Percentiles rank a stretch among this genome's conserved stretches.
Evolutionary conservation across 2,113 vertebrate genomes (phyloP).

Genomic region (Brachypteracias leptosomus): DNA sequence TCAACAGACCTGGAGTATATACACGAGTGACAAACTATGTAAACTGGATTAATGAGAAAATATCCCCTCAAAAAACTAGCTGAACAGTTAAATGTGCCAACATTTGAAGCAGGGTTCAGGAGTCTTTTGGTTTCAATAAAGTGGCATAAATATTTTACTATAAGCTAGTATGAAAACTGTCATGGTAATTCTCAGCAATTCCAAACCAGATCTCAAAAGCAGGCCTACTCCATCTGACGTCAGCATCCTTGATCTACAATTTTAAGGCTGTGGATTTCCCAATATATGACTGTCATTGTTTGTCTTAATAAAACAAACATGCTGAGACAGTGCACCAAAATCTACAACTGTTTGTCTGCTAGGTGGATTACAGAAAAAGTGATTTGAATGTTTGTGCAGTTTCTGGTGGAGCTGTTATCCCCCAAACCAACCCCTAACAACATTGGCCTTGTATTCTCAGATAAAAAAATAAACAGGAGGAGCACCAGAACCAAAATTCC

Average conservation of each 20-base stretch:
- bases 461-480: background rate
- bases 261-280: background rate
- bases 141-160: background rate
- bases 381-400: background rate
- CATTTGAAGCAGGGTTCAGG: background rate
- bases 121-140: background rate
- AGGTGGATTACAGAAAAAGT: background rate
- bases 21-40: slow-evolving; percentile 87
- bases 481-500: background rate
- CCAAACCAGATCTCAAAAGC: background rate
- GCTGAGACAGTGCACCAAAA: background rate
- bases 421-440: background rate
- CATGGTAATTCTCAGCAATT: background rate
- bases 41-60: slow-evolving; percentile 87
- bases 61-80: background rate
- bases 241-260: background rate
- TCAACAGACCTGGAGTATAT: slow-evolving; percentile 89
- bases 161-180: background rate
- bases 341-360: background rate
- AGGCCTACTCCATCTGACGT: background rate
- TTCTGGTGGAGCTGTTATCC: background rate
- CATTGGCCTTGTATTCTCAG: background rate
- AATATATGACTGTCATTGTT: background rate
- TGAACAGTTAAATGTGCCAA: background rate
- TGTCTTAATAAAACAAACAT: background rate